Base-by-base conservation (phyloP, 2,113 vertebrate species). In the Motacilla alba region DNA sequence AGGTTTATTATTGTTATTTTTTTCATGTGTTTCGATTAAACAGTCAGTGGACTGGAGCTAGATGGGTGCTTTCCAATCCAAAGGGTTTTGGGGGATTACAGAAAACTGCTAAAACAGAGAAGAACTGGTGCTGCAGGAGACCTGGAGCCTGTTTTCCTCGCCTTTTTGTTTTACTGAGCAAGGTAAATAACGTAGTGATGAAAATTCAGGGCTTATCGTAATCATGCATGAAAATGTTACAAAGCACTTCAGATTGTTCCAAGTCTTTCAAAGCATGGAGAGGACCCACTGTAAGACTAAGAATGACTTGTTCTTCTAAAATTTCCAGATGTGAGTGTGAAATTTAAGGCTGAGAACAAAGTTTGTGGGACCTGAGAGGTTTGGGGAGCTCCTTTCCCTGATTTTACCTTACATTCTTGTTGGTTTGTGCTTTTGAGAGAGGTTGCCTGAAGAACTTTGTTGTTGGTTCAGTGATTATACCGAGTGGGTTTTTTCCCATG, bases 181-280 rank as follows among this genome's bases (percentile, higher is more conserved):
- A 97, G 96, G 97, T 97, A 97, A 97, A 96, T 90, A 90, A 82
- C 2, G 11, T 49, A 18, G 55, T 39, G 58, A 28, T 43, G 75
- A 80, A 94, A 95, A 93, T 43, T 59, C 33, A 53, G 47, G 13
- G 30, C 41, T 93, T 86, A 28, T 26, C 4, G 28, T 90, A 81
- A 19, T 81, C 52, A 5, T 8, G 35, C 56, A 37, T 59, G 64
- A 59, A 83, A 89, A 63, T 52, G 76, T 89, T 93, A 46, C 13
- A 47, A n/a, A 90, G 77, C 39, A n/a, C 47, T 77, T 80, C 16
- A 50, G n/a, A 7, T 35, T 81, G 19, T 59, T 83, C 47, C 18
- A 39, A 23, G n/a, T 30, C 68, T 89, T 84, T 75, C 20, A 60
- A 6, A 37, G 62, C 35, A 52, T 37, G 23, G 39, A 41, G 64